Evolutionary conservation across 2,797 vertebrate genomes (phyloP), one percentile per base, ranked within the genome.

Genomic region (Geotrypetes seraphini): DNA sequence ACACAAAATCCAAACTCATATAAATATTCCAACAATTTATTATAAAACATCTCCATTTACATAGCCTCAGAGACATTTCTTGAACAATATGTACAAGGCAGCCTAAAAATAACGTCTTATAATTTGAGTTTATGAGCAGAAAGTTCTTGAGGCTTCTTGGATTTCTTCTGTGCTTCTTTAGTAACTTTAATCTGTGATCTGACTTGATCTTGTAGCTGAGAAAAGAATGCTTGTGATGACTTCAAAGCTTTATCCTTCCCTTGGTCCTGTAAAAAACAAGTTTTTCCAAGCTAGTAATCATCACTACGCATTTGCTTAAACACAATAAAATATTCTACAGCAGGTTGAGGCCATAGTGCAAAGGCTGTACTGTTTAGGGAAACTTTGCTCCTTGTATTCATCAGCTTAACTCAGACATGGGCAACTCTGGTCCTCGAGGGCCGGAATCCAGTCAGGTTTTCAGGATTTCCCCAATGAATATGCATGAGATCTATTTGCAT

Each of bases 171-270:
- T 35, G 55, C 56, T 38, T 77, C 70, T 44, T 81, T 92, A n/a
- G 68, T 70, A 18, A 83, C 79, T 65, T 74, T 89, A 56, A 98
- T 82, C 69, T 98, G 87, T 66, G 84, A 88, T 78, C 81, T 92
- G 6, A 97, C 92, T 75, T 97, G 93, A 63, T 99, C 92, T 76
- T 99, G 92, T 30, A 99, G 73, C 51, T 95, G 83, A 28, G 92
- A 89, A 69, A 99, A 99, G 81, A 99, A 99, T 2, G 92, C 88
- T 31, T 88, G 86, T 34, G 95, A 99, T 0, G 96, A 98, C 10
- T 84, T 87, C 42, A 99, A 69, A 21, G 82, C 85, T 47, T 92
- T 97, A 66, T 96, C 89, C 71, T 95, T 93, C 13, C 92, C 92
- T 47, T 94, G 90, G 15, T 98, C 88, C 96, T 98, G 73, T 36